Percentiles rank a stretch among this genome's conserved stretches.
Conservation (phyloP, 2,113 vertebrate species). For the Turdus rufiventris region DNA sequence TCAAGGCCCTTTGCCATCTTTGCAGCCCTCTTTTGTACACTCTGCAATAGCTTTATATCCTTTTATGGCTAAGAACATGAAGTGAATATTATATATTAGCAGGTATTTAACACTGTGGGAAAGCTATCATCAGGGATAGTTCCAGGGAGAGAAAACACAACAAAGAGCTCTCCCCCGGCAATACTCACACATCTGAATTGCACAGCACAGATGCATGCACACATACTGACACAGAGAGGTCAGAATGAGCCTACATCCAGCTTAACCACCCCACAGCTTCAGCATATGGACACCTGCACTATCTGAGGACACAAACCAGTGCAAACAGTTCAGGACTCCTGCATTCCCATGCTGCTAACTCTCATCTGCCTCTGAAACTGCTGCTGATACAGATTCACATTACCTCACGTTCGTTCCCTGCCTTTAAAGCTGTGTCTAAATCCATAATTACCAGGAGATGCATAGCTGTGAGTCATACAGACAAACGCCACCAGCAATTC, state of each 20-base stretch:
- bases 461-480: not conserved
- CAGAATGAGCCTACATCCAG: not conserved
- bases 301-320: not conserved
- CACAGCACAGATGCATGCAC: rapidly evolving
- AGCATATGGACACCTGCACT: not conserved
- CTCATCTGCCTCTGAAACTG: not conserved
- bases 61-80: not conserved
- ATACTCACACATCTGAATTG: not conserved
- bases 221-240: not conserved
- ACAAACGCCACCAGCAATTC: not conserved
- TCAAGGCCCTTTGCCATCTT: not conserved
- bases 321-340: not conserved
- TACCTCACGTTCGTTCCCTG: not conserved
- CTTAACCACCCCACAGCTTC: not conserved
- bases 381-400: not conserved
- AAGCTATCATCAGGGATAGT: not conserved
- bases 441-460: not conserved
- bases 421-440: not conserved
- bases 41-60: not conserved
- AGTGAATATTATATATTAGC: not conserved
- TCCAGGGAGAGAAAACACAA: not conserved
- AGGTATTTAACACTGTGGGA: not conserved
- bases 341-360: not conserved
- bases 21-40: not conserved
- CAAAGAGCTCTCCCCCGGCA: not conserved